Percentiles rank a stretch among this genome's conserved stretches.
Evolutionary conservation across 2,113 vertebrate genomes (phyloP).

Genomic region (Dipodomys merriami): DNA sequence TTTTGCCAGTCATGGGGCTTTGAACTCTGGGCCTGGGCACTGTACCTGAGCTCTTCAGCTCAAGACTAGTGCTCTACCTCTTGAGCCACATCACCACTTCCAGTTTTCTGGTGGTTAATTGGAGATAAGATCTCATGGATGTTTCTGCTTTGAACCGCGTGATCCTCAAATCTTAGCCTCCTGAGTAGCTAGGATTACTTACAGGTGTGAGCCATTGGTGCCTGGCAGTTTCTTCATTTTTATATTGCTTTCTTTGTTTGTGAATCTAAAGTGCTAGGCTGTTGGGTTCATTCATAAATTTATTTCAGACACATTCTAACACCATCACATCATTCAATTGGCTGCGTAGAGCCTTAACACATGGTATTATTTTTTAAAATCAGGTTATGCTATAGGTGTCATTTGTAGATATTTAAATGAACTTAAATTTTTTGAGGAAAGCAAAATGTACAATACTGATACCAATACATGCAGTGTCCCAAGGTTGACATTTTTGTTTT

Average conservation of each 20-base stretch:
- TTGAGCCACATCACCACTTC: no score
- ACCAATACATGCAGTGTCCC: neutral
- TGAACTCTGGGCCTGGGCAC: no score
- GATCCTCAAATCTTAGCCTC: no score
- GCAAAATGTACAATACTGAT: neutral
- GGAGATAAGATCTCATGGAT: no score
- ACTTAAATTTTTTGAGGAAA: neutral
- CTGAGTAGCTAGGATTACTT: no score
- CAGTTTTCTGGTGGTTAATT: no score
- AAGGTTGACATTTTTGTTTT: constrained; percentile 48
- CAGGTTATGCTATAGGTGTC: constrained; percentile 2
- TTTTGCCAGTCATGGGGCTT: no score
- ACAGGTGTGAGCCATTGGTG: no score
- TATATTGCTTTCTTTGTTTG: constrained; percentile 19
- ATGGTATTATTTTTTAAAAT: constrained; percentile 13
- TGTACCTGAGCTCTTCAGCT: no score
- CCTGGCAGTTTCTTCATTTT: constrained; percentile 27
- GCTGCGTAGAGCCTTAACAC: neutral
- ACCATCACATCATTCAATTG: constrained; percentile 6
- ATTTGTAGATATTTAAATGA: constrained; percentile 51
- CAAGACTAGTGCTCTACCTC: no score
- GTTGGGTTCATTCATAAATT: constrained; percentile 31
- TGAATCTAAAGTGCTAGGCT: constrained; percentile 16
- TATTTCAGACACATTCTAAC: constrained; percentile 36
- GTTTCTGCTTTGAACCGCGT: no score